phyloP scores from a whole-genome alignment of 2,888 invertebrate genomes.

The Drosophila borealis region DNA sequence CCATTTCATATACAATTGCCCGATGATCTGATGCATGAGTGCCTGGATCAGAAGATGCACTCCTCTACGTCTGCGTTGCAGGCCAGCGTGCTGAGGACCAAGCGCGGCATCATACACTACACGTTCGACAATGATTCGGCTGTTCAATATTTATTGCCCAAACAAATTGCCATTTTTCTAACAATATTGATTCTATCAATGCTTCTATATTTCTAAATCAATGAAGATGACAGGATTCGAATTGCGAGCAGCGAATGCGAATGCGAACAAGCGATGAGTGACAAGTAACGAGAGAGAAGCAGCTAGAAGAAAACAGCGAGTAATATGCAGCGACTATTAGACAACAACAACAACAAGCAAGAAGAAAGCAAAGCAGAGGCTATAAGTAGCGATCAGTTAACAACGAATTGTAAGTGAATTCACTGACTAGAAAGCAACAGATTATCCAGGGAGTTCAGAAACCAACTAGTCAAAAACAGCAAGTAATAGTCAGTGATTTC shows the following conservation, averaged over 20 bases:
- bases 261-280: not conserved
- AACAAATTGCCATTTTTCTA: not conserved
- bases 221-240: not conserved
- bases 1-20: slow-evolving; percentile 63
- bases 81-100: slow-evolving; percentile 11
- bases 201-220: not conserved
- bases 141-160: not conserved
- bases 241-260: not conserved
- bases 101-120: slow-evolving; percentile 46
- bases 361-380: not conserved
- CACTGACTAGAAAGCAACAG: too few relatives aligned
- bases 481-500: not conserved
- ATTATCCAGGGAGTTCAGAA: too few relatives aligned
- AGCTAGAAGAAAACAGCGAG: not conserved
- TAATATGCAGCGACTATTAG: not conserved
- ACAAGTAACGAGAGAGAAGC: not conserved
- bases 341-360: not conserved
- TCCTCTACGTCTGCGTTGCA: not conserved
- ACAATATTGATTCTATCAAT: not conserved
- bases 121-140: slow-evolving; percentile 26
- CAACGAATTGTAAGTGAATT: too few relatives aligned
- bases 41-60: slow-evolving; percentile 18
- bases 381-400: not conserved
- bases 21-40: slow-evolving; percentile 60
- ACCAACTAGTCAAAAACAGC: not conserved